Percentiles rank a stretch among this genome's conserved stretches.
Conservation (phyloP, 2,888 invertebrate genomes). For the Ametastegia equiseti region DNA sequence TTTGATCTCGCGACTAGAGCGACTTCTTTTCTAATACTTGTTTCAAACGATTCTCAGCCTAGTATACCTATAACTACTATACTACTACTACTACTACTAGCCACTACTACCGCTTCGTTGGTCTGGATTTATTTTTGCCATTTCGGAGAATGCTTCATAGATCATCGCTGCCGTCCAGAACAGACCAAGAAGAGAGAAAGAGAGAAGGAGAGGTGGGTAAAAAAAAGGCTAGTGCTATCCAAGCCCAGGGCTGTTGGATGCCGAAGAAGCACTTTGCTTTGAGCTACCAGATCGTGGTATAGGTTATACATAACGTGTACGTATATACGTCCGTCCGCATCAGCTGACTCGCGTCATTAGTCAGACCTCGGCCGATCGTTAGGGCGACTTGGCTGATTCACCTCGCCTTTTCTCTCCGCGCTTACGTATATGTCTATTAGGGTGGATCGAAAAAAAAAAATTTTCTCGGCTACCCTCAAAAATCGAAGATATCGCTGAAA, state of each 20-base stretch:
- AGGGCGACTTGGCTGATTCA: constrained; percentile 43
- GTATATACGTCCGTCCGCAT: constrained; percentile 31
- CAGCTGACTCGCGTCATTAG: constrained; percentile 44
- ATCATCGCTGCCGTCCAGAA: constrained; percentile 31
- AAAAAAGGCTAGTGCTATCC: constrained; percentile 30
- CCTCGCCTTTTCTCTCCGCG: not conserved
- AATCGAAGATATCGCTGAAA: too few species aligned
- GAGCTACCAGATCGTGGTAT: constrained; percentile 44
- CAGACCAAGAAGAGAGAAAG: constrained; percentile 1
- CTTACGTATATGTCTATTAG: too few species aligned
- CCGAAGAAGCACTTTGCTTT: constrained; percentile 41
- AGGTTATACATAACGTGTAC: too few species aligned
- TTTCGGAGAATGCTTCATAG: constrained; percentile 46
- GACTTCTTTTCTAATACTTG: constrained; percentile 20
- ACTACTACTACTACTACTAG: not conserved
- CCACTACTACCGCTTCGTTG: not conserved
- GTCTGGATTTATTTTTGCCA: constrained; percentile 43
- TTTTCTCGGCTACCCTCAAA: too few species aligned
- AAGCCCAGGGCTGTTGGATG: constrained; percentile 21
- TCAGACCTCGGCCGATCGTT: constrained; percentile 37
- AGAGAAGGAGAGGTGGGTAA: not conserved
- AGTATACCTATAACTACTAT: not conserved
- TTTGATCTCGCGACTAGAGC: constrained; percentile 25
- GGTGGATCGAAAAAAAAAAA: too few species aligned
- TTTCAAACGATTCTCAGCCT: constrained; percentile 9